Evolutionary conservation across 2,888 invertebrate genomes (phyloP), one percentile per base, ranked within the genome.

Genomic region (Globia sparganii): DNA sequence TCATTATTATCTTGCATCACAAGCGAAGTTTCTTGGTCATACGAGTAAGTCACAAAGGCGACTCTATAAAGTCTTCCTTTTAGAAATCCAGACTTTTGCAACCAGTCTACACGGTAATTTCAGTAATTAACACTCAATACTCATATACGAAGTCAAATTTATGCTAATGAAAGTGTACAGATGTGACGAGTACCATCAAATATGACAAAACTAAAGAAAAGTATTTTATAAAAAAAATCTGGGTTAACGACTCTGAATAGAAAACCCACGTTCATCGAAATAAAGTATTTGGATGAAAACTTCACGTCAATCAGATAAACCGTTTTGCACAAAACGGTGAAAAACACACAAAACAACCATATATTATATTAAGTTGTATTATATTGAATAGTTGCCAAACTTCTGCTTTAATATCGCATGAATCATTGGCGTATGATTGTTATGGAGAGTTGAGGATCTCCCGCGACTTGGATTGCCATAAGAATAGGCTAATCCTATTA

Each of bases 321-420:
- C 58, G 73, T 68, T 66, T 83, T 74, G 53, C 74, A 86, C 83
- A 61, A 72, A 75, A 74, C 65, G 37, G 31, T 8, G 67, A 53
- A 62, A 62, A 64, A 61, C 67, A 61, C 77, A 82, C 72, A 49
- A 82, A 85, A 71, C 73, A 66, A 69, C 71, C 46, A 58, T 74
- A 62, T 66, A 49, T 64, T 64, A 66, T 83, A 64, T 56, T 69
- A 69, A 70, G 28, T 59, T 71, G 40, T 59, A 68, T 31, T 77
- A 46, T 68, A 69, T 86, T 86, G 86, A 86, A 86, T 82, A 49
- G 73, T 78, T 86, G 83, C 86, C 83, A 83, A 83, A 72, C 37
- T 82, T 18, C 11, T 61, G 83, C 25, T 68, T 82, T 84, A 64
- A 84, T 82, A 75, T 43, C 62, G 18, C 31, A 85, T 85, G 81